phyloP scores from a whole-genome alignment of 2,113 vertebrate species.

The Ceratotherium simum region DNA sequence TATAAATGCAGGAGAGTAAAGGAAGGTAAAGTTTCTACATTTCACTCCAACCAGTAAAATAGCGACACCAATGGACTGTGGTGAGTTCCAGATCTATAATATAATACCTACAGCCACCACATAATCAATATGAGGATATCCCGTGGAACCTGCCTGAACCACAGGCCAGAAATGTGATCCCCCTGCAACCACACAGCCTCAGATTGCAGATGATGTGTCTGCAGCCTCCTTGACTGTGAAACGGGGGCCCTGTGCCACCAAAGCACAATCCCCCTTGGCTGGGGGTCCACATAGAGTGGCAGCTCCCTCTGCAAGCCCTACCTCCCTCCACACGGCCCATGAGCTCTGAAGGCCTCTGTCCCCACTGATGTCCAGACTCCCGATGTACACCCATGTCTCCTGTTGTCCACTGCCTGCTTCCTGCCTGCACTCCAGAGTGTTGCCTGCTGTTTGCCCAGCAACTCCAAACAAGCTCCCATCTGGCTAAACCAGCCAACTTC shows the following conservation, averaged over 20 bases:
- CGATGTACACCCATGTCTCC: not conserved
- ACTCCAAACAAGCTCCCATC: not conserved
- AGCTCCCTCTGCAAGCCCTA: not conserved
- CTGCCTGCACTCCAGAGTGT: not conserved
- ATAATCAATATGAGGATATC: too few relatives aligned
- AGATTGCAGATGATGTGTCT: rapidly evolving
- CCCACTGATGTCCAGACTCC: not conserved
- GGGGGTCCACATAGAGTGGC: too few relatives aligned
- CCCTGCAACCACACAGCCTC: not conserved
- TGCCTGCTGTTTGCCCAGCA: not conserved
- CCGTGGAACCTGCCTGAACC: not conserved
- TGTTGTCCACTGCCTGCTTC: not conserved
- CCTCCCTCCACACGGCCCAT: not conserved
- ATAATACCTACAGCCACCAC: rapidly evolving
- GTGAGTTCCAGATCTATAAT: not conserved
- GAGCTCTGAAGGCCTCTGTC: not conserved
- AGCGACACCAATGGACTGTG: not conserved
- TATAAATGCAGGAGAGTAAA: not conserved
- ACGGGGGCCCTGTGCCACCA: rapidly evolving
- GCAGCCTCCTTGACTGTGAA: not conserved
- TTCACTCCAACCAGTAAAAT: not conserved
- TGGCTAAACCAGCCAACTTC: not conserved
- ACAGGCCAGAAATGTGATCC: not conserved
- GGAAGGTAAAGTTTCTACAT: not conserved
- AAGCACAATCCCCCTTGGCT: not conserved